Evolutionary conservation across 1,140 invertebrate species (phyloP), one percentile per base, ranked within the genome.

Genomic region (Lordiphosa collinella): DNA sequence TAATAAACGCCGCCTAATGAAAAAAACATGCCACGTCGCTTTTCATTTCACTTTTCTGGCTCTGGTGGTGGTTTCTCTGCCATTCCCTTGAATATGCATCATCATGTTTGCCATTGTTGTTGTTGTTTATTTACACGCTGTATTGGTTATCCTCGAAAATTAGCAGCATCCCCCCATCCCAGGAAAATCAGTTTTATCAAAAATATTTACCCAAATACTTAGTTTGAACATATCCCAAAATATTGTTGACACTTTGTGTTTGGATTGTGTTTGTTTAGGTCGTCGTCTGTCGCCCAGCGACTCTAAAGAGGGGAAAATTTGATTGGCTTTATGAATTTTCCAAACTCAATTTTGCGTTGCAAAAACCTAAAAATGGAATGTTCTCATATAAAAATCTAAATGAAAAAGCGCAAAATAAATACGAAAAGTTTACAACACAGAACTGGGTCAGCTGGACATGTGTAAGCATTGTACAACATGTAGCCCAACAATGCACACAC

Each of bases 191-290:
- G 74, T 74, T 80, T 74, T 55, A 68, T 37, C 70, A 71, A 79
- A 80, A 80, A 80, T 80, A 80, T 80, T 80, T 76, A 50, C 76
- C 44, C 71, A 84, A 80, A 68, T 71, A 69, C 76, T 80, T 76
- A 84, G 71, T 51, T 56, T 46, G 34, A 47, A 70, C 52, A 41
- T 49, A 62, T 66, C 54, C 63, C 44, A 25, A 76, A 67, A 55
- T 55, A 36, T 50, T 76, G 72, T 84, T 70, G 69, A 76, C 78
- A 80, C 71, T 72, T 51, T 55, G 46, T 29, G 46, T 29, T 12
- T 61, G 61, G 49, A 47, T 55, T 64, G 51, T 82, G 48, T 80
- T 80, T 74, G 65, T 84, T 80, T 84, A 82, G 76, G 75, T 59
- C 49, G 54, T n/a, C n/a, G n/a, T n/a, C 8, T 22, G 3, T 16